Evolutionary conservation across 2,797 vertebrate species (phyloP).

Genomic region (Loris lydekkerianus): DNA sequence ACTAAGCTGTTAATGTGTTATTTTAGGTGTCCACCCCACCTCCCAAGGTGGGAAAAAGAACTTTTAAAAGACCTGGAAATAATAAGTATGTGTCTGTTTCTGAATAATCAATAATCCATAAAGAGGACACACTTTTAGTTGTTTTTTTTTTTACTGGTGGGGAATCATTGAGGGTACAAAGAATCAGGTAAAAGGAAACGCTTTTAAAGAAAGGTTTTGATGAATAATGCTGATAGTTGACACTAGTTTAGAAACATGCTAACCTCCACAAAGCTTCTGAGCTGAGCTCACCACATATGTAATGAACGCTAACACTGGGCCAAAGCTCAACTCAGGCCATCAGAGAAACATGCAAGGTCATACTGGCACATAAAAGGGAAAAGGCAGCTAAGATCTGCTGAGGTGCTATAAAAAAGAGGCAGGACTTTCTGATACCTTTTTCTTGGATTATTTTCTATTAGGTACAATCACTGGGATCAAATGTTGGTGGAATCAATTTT

Average conservation of each 20-base stretch:
- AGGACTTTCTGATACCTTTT: neutral
- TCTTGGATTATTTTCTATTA: constrained; percentile 6
- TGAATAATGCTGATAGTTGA: constrained; percentile 41
- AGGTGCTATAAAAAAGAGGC: neutral
- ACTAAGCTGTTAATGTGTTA: neutral
- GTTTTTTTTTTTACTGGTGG: too few species aligned
- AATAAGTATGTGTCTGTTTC: constrained; percentile 20
- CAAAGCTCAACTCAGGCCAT: constrained; percentile 18
- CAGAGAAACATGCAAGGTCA: neutral
- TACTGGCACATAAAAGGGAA: neutral
- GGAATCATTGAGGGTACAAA: too few species aligned
- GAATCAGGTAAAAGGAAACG: neutral
- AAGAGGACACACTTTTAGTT: neutral
- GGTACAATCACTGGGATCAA: neutral
- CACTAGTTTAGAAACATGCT: constrained; percentile 35
- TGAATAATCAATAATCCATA: constrained; percentile 37
- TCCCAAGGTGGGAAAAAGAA: neutral
- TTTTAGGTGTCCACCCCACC: neutral
- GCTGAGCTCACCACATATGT: neutral
- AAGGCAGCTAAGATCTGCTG: neutral
- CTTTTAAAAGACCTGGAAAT: constrained; percentile 21
- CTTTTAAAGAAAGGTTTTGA: neutral
- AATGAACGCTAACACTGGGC: neutral
- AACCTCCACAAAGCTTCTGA: constrained; percentile 30
- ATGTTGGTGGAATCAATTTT: constrained; percentile 55